These are phyloP conservation scores for Dyspetes luteomarginatus DNA, from an alignment of 2,888 invertebrate species.

Conservation along the genomic window DNA sequence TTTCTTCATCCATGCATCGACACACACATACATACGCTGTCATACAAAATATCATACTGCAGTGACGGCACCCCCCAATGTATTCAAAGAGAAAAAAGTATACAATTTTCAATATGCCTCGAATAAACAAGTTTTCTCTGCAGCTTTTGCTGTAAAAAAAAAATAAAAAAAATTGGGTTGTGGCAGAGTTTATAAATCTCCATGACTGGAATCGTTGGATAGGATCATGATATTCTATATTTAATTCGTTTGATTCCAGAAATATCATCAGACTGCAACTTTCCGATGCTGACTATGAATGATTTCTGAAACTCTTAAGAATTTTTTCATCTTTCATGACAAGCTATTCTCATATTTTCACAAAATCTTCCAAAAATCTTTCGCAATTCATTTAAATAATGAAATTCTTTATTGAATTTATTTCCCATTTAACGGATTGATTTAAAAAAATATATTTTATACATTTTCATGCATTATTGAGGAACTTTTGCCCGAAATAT, in stretches of 20 bases:
- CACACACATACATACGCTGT: slow-evolving; percentile 14
- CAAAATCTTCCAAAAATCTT: too few species aligned
- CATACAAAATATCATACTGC: slow-evolving; percentile 41
- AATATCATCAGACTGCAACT: background rate
- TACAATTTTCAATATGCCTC: slow-evolving; percentile 39
- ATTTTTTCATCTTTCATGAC: background rate
- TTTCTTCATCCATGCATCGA: background rate
- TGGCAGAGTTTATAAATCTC: background rate
- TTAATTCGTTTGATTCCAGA: slow-evolving; percentile 2
- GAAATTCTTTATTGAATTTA: too few species aligned
- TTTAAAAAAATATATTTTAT: too few species aligned
- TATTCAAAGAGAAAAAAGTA: slow-evolving; percentile 21
- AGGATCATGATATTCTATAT: slow-evolving; percentile 28
- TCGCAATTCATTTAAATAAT: too few species aligned
- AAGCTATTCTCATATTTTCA: too few species aligned
- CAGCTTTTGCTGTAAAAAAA: too few species aligned
- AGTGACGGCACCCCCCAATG: background rate
- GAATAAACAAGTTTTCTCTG: too few species aligned
- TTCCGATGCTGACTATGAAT: background rate
- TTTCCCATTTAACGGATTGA: too few species aligned
- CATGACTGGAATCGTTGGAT: background rate
- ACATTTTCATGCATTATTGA: too few species aligned
- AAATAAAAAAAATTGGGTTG: background rate
- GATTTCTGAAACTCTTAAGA: too few species aligned
- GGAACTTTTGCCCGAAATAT: too few species aligned